Evolutionary conservation across 2,888 invertebrate species (phyloP).

Genomic region (Sphinx pinastri): DNA sequence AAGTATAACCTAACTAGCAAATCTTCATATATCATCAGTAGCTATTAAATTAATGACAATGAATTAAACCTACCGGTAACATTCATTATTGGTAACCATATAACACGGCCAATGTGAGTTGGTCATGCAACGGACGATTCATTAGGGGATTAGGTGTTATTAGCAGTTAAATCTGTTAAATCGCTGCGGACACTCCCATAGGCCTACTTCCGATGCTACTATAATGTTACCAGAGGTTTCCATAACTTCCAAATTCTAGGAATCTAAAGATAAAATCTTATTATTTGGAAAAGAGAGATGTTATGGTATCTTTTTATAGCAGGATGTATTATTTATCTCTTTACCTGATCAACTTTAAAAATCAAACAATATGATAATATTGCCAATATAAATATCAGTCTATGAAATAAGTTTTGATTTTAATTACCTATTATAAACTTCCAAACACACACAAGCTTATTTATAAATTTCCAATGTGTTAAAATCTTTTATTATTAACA

Average conservation of each 20-base stretch:
- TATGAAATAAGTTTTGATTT: too few relatives aligned
- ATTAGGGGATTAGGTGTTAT: not conserved
- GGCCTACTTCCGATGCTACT: not conserved
- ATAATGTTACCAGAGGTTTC: not conserved
- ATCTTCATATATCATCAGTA: slow-evolving; percentile 8
- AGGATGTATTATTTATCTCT: too few relatives aligned
- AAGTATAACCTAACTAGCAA: not conserved
- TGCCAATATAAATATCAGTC: too few relatives aligned
- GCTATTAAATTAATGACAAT: slow-evolving; percentile 18
- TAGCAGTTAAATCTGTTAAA: not conserved
- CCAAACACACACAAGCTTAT: too few relatives aligned
- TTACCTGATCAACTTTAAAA: too few relatives aligned
- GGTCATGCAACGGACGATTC: not conserved
- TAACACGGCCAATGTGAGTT: slow-evolving; percentile 2
- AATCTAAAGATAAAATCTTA: not conserved
- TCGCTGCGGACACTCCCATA: not conserved
- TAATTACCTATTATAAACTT: too few relatives aligned
- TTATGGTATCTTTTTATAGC: too few relatives aligned
- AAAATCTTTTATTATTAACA: too few relatives aligned
- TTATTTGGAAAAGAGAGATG: too few relatives aligned
- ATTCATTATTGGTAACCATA: not conserved
- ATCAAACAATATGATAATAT: too few relatives aligned
- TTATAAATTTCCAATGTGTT: too few relatives aligned
- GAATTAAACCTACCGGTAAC: slow-evolving; percentile 11
- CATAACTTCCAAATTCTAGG: not conserved